phyloP scores from a whole-genome alignment of 2,113 vertebrate species.

The Perccottus glenii region DNA sequence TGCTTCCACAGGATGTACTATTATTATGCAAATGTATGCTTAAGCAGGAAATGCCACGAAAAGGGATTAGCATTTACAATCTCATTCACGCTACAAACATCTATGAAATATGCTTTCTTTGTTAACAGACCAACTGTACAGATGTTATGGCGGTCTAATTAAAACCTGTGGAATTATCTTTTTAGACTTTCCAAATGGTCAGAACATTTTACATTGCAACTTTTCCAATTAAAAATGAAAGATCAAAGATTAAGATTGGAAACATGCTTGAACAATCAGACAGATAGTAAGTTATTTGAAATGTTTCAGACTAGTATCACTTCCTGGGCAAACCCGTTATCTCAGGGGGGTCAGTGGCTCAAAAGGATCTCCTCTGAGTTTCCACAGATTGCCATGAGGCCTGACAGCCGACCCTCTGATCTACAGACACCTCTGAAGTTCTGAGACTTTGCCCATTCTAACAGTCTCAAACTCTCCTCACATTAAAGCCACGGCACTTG shows the following conservation, averaged over 20 bases:
- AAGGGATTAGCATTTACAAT: slow-evolving; percentile 44
- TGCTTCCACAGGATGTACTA: slow-evolving; percentile 42
- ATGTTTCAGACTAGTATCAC: slow-evolving; percentile 23
- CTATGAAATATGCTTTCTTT: slow-evolving; percentile 19
- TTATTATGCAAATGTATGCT: slow-evolving; percentile 64
- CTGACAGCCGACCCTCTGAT: slow-evolving; percentile 68
- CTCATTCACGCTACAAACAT: slow-evolving; percentile 42
- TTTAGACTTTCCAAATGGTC: slow-evolving; percentile 34
- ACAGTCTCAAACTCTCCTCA: slow-evolving; percentile 32
- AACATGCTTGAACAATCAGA: slow-evolving; percentile 33
- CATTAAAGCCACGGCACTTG: slow-evolving; percentile 61
- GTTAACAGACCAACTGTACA: slow-evolving; percentile 34
- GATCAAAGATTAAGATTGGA: not conserved
- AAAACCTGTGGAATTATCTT: slow-evolving; percentile 38
- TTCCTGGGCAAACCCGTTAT: slow-evolving; percentile 39
- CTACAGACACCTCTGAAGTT: slow-evolving; percentile 67
- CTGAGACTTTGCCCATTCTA: slow-evolving; percentile 50
- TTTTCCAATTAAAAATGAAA: slow-evolving; percentile 28
- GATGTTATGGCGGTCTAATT: slow-evolving; percentile 32
- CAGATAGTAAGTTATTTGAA: slow-evolving; percentile 52
- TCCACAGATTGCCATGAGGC: slow-evolving; percentile 60
- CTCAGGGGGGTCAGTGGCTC: slow-evolving; percentile 60
- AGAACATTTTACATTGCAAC: slow-evolving; percentile 37
- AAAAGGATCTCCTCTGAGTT: slow-evolving; percentile 48
- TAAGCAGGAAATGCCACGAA: slow-evolving; percentile 45